Conservation (phyloP, 2,888 invertebrate genomes). For the Leptarthrus brevirostris region DNA sequence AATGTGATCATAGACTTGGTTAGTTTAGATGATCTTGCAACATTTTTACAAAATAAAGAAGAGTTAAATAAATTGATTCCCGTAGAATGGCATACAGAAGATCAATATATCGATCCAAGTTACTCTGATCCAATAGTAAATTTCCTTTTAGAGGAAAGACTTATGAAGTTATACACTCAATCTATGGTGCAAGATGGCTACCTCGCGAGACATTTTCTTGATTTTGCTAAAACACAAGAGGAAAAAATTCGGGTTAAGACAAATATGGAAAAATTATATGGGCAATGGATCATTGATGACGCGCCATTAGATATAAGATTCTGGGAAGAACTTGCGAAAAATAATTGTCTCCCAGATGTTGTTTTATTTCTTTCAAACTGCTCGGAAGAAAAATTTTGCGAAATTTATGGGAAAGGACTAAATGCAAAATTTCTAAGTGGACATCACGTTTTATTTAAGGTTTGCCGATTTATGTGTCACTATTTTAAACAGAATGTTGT, state of each 20-base stretch:
- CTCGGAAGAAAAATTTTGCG: slow-evolving; percentile 37
- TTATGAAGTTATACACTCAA: not conserved
- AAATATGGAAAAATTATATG: slow-evolving; percentile 59
- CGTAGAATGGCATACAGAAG: not conserved
- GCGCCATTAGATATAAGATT: slow-evolving; percentile 69
- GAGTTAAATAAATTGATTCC: not conserved
- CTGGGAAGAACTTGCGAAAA: slow-evolving; percentile 67
- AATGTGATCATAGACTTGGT: slow-evolving; percentile 60
- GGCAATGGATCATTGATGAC: slow-evolving; percentile 74
- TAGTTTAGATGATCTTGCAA: slow-evolving; percentile 14
- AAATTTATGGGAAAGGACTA: not conserved
- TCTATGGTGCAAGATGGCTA: not conserved
- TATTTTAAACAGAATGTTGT: not conserved
- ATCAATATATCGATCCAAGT: not conserved
- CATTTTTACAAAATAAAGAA: not conserved
- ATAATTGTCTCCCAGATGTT: slow-evolving; percentile 70
- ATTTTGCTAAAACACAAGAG: not conserved
- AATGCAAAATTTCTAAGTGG: not conserved
- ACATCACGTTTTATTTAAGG: not conserved
- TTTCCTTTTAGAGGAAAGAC: slow-evolving; percentile 3
- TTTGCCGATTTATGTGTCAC: not conserved
- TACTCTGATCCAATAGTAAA: not conserved
- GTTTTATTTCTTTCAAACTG: slow-evolving; percentile 70
- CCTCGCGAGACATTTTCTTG: not conserved
- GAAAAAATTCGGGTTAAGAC: not conserved